phyloP scores from a whole-genome alignment of 2,113 vertebrate genomes.

The Pantherophis guttatus region DNA sequence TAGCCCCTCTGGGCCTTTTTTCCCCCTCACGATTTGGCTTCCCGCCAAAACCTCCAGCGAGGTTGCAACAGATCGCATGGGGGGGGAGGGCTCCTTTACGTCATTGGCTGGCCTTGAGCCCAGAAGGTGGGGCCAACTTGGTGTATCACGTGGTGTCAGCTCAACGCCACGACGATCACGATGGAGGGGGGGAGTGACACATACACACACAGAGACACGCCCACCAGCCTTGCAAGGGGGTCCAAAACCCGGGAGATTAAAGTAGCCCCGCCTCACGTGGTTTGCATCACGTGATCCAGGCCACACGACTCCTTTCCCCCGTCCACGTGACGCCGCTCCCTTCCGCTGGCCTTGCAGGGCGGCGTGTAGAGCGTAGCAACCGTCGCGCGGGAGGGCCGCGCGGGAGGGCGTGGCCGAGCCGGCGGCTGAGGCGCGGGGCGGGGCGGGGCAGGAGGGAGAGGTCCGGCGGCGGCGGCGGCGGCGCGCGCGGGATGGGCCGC shows the following conservation, averaged over 20 bases:
- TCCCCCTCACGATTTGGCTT: too few relatives aligned
- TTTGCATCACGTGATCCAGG: too few relatives aligned
- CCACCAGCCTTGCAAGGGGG: too few relatives aligned
- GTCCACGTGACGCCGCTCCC: not conserved
- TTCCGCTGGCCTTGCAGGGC: too few relatives aligned
- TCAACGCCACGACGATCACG: not conserved
- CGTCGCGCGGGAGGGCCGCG: not conserved
- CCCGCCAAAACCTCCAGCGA: too few relatives aligned
- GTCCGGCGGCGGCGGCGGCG: not conserved
- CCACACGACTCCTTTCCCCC: not conserved
- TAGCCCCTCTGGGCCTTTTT: too few relatives aligned
- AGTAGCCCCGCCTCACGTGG: accelerated
- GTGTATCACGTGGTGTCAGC: not conserved
- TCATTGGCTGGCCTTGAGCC: too few relatives aligned
- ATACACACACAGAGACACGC: too few relatives aligned
- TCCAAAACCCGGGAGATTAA: not conserved
- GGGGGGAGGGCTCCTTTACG: too few relatives aligned
- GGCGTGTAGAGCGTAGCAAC: not conserved
- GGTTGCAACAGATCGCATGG: too few relatives aligned
- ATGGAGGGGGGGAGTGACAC: too few relatives aligned
- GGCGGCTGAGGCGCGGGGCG: not conserved
- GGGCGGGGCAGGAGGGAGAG: not conserved
- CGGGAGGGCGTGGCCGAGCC: not conserved
- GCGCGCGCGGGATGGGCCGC: not conserved
- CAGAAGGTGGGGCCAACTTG: too few relatives aligned